phyloP scores from a whole-genome alignment of 2,113 vertebrate genomes.

The Poecilia latipinna region DNA sequence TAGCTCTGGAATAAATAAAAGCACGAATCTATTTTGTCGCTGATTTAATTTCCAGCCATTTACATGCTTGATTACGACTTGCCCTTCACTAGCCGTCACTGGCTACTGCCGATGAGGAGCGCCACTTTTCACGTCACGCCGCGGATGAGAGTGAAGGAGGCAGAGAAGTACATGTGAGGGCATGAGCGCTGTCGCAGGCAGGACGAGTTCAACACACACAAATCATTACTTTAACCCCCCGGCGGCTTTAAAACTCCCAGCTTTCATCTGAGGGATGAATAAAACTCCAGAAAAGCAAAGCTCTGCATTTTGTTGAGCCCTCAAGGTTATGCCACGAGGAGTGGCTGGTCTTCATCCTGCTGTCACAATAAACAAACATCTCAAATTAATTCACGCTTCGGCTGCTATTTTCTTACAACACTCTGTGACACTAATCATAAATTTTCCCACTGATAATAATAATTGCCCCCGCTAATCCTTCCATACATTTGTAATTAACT shows the following conservation, averaged over 20 bases:
- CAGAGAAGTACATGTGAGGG: not conserved
- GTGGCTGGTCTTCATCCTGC: constrained; percentile 36
- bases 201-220: not conserved
- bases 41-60: constrained; percentile 3
- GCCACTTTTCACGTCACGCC: not conserved
- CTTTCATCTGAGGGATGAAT: constrained; percentile 29
- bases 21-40: not conserved
- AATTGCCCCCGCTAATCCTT: constrained; percentile 58
- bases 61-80: not conserved
- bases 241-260: not conserved
- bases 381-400: constrained; percentile 50
- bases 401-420: constrained; percentile 44
- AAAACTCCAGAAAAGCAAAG: constrained; percentile 28
- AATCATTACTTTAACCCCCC: not conserved
- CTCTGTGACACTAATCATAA: constrained; percentile 53
- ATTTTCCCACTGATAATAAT: constrained; percentile 59
- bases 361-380: constrained; percentile 52
- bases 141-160: not conserved
- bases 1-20: not conserved
- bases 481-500: constrained; percentile 68
- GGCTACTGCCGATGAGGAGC: not conserved
- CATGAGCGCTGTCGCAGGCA: not conserved
- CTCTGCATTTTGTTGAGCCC: constrained; percentile 35
- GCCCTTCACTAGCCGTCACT: not conserved
- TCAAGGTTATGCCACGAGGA: constrained; percentile 25